A percentile compares a stretch with the other conserved stretches of the same genome.
These are phyloP conservation scores for Hermatobates lingyangjiaoensis DNA, from an alignment of 1,140 invertebrate genomes.

Conservation along the genomic window DNA sequence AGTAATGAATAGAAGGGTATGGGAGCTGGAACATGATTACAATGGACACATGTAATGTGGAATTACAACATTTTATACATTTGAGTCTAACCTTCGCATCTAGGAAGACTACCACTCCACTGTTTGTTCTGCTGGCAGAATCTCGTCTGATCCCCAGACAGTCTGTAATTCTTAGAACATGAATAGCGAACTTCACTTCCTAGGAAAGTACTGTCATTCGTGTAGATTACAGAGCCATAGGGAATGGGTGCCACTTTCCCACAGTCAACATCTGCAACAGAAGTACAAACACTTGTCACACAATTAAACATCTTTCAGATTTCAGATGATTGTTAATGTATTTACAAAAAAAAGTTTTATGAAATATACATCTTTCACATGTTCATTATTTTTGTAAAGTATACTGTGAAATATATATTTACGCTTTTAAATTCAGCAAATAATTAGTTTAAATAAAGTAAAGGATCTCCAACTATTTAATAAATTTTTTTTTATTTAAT, in stretches of 20 bases:
- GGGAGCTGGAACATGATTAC: neutral
- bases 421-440: no score
- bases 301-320: no score
- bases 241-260: slow-evolving; percentile 58
- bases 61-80: slow-evolving; percentile 1
- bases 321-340: no score
- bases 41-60: neutral
- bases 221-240: slow-evolving; percentile 59
- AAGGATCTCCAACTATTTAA: no score
- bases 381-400: no score
- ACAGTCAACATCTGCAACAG: slow-evolving; percentile 62
- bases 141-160: slow-evolving; percentile 49
- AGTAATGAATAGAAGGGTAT: neutral
- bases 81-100: slow-evolving; percentile 55
- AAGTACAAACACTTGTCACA: neutral
- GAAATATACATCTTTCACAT: no score
- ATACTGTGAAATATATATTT: no score
- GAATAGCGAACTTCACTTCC: slow-evolving; percentile 58
- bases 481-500: no score
- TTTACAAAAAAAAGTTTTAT: no score
- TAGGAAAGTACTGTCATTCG: slow-evolving; percentile 56
- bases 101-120: slow-evolving; percentile 67
- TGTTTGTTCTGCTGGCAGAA: slow-evolving; percentile 51
- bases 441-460: no score
- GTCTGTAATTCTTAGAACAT: slow-evolving; percentile 58